These are phyloP conservation scores for Trissoscelio sp. DNA, from an alignment of 2,888 invertebrate species.

Conservation along the genomic window DNA sequence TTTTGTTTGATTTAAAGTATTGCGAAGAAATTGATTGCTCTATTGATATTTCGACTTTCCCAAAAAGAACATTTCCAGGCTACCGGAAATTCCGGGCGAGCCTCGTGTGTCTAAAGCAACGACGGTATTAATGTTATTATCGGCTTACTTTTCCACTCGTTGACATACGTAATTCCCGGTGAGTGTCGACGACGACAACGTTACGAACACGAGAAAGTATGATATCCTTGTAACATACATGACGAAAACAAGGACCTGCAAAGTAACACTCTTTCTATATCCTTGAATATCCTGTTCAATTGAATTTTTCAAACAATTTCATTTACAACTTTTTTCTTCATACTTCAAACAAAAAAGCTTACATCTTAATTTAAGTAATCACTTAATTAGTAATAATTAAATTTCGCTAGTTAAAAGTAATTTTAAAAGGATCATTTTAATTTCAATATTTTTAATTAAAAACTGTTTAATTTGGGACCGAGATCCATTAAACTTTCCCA, in stretches of 20 bases:
- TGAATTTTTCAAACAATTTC: not conserved
- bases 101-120: no score
- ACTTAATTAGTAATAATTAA: no score
- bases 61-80: slow-evolving; percentile 35
- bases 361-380: no score
- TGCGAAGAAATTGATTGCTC: no score
- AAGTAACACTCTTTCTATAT: slow-evolving; percentile 34
- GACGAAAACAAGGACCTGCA: slow-evolving; percentile 54
- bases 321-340: no score
- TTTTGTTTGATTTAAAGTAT: no score
- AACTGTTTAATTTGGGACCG: no score
- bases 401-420: no score
- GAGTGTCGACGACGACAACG: slow-evolving; percentile 71
- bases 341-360: no score
- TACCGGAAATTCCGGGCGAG: slow-evolving; percentile 40
- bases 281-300: not conserved
- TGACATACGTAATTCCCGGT: slow-evolving; percentile 81
- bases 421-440: no score
- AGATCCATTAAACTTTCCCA: no score
- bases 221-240: slow-evolving; percentile 65
- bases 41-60: slow-evolving; percentile 15
- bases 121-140: slow-evolving; percentile 55
- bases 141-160: slow-evolving; percentile 81
- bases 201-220: slow-evolving; percentile 72
- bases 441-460: no score